Conservation (phyloP, 2,888 invertebrate species). For the Xanthorhoe spadicearia region DNA sequence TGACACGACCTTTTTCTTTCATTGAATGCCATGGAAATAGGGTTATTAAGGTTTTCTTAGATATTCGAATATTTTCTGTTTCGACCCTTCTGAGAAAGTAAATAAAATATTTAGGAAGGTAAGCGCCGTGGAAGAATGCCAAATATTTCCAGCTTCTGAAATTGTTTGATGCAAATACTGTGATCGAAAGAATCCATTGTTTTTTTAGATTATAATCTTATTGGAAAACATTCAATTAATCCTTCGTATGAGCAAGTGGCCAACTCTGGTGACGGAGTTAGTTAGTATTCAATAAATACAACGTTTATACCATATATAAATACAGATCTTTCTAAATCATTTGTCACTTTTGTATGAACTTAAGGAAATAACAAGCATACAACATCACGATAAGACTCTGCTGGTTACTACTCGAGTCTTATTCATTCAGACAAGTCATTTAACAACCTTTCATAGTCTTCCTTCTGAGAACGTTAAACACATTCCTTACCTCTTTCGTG, state of each 20-base stretch:
- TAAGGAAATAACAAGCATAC: too few relatives aligned
- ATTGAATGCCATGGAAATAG: conserved; percentile 33
- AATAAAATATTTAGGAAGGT: conserved; percentile 29
- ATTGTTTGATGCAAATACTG: conserved; percentile 1
- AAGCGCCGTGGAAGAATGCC: conserved; percentile 15
- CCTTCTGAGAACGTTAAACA: not conserved
- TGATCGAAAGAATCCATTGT: not conserved
- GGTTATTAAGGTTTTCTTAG: conserved; percentile 27
- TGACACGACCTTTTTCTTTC: conserved; percentile 42
- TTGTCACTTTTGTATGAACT: too few relatives aligned
- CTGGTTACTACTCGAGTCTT: not conserved
- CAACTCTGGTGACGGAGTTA: too few relatives aligned
- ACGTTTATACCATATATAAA: too few relatives aligned
- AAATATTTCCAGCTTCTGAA: conserved; percentile 11
- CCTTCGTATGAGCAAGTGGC: too few relatives aligned
- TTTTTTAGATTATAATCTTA: too few relatives aligned
- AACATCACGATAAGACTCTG: not conserved
- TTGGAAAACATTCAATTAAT: too few relatives aligned
- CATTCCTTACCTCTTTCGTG: not conserved
- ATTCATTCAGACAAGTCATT: not conserved
- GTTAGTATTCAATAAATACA: too few relatives aligned
- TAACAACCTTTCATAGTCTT: not conserved
- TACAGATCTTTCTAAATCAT: too few relatives aligned
- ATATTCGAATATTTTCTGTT: conserved; percentile 28
- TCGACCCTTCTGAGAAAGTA: conserved; percentile 13